Percentiles rank a stretch among this genome's conserved stretches.
These are phyloP conservation scores for Erebia aethiops DNA, from an alignment of 2,888 invertebrate species.

Conservation along the genomic window DNA sequence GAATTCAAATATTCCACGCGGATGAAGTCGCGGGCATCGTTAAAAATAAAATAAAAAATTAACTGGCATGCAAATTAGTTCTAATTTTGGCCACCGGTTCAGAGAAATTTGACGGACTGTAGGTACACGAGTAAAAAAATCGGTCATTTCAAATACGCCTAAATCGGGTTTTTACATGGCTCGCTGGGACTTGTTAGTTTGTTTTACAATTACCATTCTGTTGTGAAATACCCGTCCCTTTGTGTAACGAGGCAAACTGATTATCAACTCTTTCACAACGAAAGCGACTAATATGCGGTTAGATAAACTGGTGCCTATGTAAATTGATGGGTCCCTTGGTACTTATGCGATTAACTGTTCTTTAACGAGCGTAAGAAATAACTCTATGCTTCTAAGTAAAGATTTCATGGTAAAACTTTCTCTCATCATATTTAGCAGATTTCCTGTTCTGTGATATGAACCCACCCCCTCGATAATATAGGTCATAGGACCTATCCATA, in stretches of 20 bases:
- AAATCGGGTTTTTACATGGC: conserved; percentile 37
- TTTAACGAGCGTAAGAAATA: background rate
- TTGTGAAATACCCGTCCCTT: conserved; percentile 53
- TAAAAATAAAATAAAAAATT: too few relatives aligned
- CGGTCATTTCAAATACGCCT: background rate
- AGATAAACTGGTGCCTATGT: conserved; percentile 31
- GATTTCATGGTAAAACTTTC: background rate
- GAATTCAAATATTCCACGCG: too few relatives aligned
- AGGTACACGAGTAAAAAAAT: too few relatives aligned
- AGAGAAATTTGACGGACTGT: too few relatives aligned
- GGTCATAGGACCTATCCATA: too few relatives aligned
- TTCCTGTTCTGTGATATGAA: too few relatives aligned
- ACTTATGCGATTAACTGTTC: conserved; percentile 18
- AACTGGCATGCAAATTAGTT: too few relatives aligned
- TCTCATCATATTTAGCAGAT: background rate
- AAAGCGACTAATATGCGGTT: conserved; percentile 59
- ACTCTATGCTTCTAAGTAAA: background rate
- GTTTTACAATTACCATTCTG: conserved; percentile 60
- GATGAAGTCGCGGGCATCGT: too few relatives aligned
- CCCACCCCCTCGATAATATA: too few relatives aligned
- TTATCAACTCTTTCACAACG: conserved; percentile 59
- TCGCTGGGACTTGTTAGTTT: conserved; percentile 57
- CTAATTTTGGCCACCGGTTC: too few relatives aligned
- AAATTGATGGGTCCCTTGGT: conserved; percentile 33
- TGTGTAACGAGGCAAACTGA: conserved; percentile 48